phyloP scores from a whole-genome alignment of 2,797 vertebrate species.

The Falco columbarius region DNA sequence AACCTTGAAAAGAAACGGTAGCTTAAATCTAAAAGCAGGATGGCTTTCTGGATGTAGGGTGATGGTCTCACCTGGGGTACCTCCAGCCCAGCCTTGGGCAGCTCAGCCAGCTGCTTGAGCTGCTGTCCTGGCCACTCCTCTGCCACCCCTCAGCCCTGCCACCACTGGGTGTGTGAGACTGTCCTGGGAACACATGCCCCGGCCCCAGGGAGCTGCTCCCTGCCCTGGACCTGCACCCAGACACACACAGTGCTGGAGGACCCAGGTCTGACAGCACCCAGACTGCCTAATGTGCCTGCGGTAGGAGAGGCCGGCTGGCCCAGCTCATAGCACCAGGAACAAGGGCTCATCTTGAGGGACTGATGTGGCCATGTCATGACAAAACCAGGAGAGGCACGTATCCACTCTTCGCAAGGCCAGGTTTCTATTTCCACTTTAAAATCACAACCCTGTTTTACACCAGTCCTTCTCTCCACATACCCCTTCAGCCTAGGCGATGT shows the following conservation, averaged over 20 bases:
- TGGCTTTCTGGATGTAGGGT: background rate
- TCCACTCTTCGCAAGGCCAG: background rate
- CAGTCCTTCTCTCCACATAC: fast-evolving
- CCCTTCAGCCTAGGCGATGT: background rate
- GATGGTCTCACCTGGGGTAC: background rate
- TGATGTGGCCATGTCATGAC: background rate
- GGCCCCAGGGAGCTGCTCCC: background rate
- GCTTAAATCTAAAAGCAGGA: background rate
- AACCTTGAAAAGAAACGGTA: background rate
- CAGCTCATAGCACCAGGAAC: fast-evolving
- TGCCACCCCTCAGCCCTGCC: background rate
- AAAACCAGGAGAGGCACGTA: background rate
- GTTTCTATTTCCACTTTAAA: background rate
- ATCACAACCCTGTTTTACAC: background rate
- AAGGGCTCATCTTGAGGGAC: background rate
- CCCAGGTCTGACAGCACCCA: background rate
- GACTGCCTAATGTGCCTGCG: background rate
- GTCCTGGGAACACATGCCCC: background rate
- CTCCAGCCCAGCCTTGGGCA: background rate
- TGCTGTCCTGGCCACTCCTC: background rate
- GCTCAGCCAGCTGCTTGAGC: background rate
- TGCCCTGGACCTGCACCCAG: background rate
- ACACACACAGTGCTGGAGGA: background rate
- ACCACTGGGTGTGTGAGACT: background rate
- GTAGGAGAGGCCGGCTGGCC: background rate